Conservation (phyloP, 2,113 vertebrate species). For the Ptilonorhynchus violaceus region DNA sequence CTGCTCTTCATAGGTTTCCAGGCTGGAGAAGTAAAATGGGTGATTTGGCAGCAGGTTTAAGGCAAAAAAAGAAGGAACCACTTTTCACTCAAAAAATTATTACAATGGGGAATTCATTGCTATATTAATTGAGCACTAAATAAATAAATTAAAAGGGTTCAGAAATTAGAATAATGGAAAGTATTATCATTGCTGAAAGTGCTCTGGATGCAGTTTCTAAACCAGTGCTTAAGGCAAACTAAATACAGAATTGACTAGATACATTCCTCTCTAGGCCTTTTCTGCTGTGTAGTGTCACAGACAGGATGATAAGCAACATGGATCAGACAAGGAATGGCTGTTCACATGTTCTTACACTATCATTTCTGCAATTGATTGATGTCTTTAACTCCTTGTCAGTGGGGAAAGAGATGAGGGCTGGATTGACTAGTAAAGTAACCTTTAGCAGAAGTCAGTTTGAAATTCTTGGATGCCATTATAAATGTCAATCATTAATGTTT, state of each 20-base stretch:
- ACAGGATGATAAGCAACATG: background rate
- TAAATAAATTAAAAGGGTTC: background rate
- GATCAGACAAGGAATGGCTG: background rate
- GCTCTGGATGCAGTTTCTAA: background rate
- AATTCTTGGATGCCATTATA: background rate
- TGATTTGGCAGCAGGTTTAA: background rate
- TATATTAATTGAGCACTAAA: background rate
- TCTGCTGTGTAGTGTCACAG: background rate
- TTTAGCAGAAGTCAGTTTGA: background rate
- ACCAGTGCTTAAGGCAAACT: background rate
- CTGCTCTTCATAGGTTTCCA: background rate
- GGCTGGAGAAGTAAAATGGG: background rate
- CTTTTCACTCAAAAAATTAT: background rate
- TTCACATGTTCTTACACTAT: background rate
- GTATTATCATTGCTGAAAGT: background rate
- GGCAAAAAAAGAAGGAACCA: background rate
- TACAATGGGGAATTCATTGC: background rate
- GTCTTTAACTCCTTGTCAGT: background rate
- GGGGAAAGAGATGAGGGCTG: background rate
- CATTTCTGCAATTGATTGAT: background rate
- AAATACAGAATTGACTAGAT: background rate
- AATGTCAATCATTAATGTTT: background rate
- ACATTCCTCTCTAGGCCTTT: background rate
- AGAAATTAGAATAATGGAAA: background rate
- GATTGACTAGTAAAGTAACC: background rate